Conservation (phyloP, 2,797 vertebrate genomes). For the Oryzias sinensis region DNA sequence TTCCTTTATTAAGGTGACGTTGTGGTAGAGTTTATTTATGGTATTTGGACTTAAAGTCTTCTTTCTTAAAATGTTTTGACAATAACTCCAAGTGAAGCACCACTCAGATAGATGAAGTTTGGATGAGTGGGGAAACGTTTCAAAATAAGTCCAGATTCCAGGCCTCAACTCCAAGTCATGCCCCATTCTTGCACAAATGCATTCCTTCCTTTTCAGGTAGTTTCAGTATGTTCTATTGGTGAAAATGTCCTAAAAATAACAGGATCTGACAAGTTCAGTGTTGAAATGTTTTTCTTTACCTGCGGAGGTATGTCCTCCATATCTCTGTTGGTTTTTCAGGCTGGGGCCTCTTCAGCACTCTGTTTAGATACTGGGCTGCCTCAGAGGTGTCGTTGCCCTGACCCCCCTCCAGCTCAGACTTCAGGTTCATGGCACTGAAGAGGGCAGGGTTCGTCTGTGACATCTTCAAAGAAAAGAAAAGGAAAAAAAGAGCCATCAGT, state of each 20-base stretch:
- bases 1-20: conserved; percentile 20
- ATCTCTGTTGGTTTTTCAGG: conserved; percentile 87
- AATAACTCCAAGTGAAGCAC: too few relatives aligned
- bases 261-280: too few relatives aligned
- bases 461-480: conserved; percentile 77
- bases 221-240: too few relatives aligned
- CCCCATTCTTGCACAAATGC: too few relatives aligned
- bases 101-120: too few relatives aligned
- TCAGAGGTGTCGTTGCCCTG: conserved; percentile 77
- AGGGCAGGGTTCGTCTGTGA: conserved; percentile 87
- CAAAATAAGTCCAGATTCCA: too few relatives aligned
- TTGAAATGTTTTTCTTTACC: conserved; percentile 68
- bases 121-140: too few relatives aligned
- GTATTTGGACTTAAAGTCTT: conserved; percentile 18
- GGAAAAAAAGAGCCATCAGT: conserved; percentile 34
- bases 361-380: conserved; percentile 85
- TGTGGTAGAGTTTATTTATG: background rate
- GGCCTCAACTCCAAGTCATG: too few relatives aligned
- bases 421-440: conserved; percentile 86
- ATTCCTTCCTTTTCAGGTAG: too few relatives aligned
- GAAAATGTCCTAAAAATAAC: too few relatives aligned
- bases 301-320: conserved; percentile 95
- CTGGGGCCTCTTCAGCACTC: conserved; percentile 86
- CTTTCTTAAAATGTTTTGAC: background rate
- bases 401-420: conserved; percentile 84